These are phyloP conservation scores for Monochamus saltuarius DNA, from an alignment of 1,140 invertebrate species.

Conservation along the genomic window DNA sequence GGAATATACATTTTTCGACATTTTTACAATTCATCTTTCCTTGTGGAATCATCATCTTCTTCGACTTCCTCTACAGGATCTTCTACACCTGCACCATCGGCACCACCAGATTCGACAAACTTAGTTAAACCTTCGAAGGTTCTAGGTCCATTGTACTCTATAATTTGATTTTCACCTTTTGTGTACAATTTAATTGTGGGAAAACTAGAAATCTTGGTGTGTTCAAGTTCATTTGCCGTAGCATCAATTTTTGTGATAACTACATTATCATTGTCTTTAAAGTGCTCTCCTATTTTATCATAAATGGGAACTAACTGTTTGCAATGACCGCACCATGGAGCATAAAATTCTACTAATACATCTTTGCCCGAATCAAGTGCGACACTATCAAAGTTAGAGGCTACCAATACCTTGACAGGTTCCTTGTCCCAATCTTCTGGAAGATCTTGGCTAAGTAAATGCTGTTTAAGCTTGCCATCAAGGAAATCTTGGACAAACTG, in stretches of 20 bases:
- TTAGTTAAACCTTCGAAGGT: constrained; percentile 91
- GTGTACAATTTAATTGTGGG: constrained; percentile 96
- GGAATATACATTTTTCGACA: background rate
- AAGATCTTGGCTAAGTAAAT: constrained; percentile 90
- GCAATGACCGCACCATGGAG: constrained; percentile 97
- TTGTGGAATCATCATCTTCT: constrained; percentile 65
- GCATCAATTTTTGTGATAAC: constrained; percentile 99
- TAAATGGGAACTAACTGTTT: constrained; percentile 96
- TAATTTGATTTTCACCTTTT: constrained; percentile 87
- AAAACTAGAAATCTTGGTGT: constrained; percentile 92
- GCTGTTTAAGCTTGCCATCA: constrained; percentile 91
- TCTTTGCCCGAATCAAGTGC: constrained; percentile 86
- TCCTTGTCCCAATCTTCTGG: constrained; percentile 97
- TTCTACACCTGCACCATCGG: constrained; percentile 60
- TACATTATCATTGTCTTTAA: constrained; percentile 78
- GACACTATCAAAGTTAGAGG: constrained; percentile 93
- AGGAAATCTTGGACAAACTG: constrained; percentile 86
- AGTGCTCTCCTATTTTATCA: constrained; percentile 82
- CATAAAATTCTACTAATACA: constrained; percentile 98
- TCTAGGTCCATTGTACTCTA: constrained; percentile 94
- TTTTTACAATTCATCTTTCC: constrained; percentile 68
- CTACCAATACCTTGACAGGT: constrained; percentile 92
- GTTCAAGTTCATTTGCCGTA: constrained; percentile 95
- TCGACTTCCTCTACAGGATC: constrained; percentile 61
- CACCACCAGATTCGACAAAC: constrained; percentile 84